Evolutionary conservation across 2,797 vertebrate genomes (phyloP).

Genomic region (Gambelia wislizenii): DNA sequence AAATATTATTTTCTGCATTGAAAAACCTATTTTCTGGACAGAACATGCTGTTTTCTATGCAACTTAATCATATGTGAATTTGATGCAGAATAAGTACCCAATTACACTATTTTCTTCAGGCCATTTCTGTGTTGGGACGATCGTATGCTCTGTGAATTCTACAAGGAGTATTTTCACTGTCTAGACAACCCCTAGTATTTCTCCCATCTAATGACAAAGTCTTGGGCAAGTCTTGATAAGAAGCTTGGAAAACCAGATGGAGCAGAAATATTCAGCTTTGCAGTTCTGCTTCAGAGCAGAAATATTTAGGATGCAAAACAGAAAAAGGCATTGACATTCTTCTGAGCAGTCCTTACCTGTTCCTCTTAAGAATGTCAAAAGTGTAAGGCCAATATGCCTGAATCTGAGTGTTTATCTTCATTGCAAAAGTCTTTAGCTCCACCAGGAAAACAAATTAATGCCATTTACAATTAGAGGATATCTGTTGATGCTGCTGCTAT

Average conservation of each 20-base stretch:
- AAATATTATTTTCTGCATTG: no score
- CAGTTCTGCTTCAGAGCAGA: conserved; percentile 39
- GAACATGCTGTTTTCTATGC: no score
- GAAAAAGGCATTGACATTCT: conserved; percentile 46
- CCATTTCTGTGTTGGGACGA: no score
- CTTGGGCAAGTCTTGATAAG: conserved; percentile 68
- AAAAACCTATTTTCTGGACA: no score
- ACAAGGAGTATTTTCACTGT: no score
- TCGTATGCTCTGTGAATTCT: no score
- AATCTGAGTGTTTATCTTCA: conserved; percentile 40
- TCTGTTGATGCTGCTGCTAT: conserved; percentile 8
- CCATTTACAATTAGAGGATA: conserved; percentile 16
- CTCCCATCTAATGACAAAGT: conserved; percentile 64
- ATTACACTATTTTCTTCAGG: no score
- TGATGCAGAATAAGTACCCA: no score
- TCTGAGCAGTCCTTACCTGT: conserved; percentile 66
- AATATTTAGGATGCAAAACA: conserved; percentile 46
- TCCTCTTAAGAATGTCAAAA: conserved; percentile 53
- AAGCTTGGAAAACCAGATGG: conserved; percentile 38
- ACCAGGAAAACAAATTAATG: conserved; percentile 59
- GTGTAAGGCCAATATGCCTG: conserved; percentile 42
- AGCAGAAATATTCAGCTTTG: background rate
- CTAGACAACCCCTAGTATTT: no score
- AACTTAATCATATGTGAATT: no score
- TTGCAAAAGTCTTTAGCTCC: conserved; percentile 26